These are phyloP conservation scores for Phenganax subtilis DNA, from an alignment of 92 coral and sea anemone species.

Conservation along the genomic window DNA sequence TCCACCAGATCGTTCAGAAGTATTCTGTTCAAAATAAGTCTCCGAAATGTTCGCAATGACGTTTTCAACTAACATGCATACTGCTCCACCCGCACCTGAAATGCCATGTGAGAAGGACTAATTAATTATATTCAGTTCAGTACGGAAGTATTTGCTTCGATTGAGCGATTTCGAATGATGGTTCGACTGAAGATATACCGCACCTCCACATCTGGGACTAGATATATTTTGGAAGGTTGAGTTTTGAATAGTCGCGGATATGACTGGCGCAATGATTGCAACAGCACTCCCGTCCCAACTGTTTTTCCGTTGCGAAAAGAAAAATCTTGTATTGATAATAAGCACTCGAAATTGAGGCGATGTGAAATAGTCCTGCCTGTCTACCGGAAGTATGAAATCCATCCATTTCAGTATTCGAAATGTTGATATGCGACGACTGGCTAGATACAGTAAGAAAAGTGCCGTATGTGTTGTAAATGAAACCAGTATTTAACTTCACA, in stretches of 20 bases:
- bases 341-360: not conserved
- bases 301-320: not conserved
- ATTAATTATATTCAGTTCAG: not conserved
- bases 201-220: not conserved
- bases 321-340: not conserved
- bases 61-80: not conserved
- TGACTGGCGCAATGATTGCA: slow-evolving; percentile 8
- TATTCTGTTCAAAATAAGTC: not conserved
- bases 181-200: not conserved
- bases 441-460: slow-evolving; percentile 4
- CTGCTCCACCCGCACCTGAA: slow-evolving; percentile 22
- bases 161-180: not conserved
- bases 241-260: not conserved
- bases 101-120: slow-evolving; percentile 19
- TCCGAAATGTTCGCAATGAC: not conserved
- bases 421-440: not conserved
- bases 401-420: not conserved
- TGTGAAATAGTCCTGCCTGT: slow-evolving; percentile 28
- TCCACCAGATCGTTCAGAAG: slow-evolving; percentile 13
- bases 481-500: not conserved
- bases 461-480: slow-evolving; percentile 6
- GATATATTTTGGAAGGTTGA: slow-evolving; percentile 25
- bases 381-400: not conserved
- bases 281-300: slow-evolving; percentile 25
- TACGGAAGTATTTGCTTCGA: not conserved